A percentile compares a stretch with the other conserved stretches of the same genome.
phyloP scores from a whole-genome alignment of 2,113 vertebrate species.

The Rhinichthys klamathensis region DNA sequence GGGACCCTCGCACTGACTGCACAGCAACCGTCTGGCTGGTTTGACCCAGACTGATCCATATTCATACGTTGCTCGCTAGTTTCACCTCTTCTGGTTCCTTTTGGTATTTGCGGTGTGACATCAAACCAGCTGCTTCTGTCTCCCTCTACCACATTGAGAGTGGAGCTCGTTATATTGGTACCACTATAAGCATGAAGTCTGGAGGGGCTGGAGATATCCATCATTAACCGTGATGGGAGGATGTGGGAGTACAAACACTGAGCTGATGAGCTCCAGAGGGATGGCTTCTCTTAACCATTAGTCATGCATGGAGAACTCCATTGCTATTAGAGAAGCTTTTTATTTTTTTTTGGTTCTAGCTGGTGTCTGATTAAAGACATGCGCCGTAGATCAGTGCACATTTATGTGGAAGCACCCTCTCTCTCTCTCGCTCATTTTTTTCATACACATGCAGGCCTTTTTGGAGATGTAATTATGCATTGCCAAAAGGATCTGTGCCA shows the following conservation, averaged over 20 bases:
- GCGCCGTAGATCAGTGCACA: constrained; percentile 23
- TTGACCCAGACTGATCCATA: constrained; percentile 18
- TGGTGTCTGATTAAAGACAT: constrained; percentile 35
- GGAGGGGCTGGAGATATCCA: constrained; percentile 49
- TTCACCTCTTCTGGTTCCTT: constrained; percentile 5
- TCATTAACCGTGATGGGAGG: constrained; percentile 47
- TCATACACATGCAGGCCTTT: constrained; percentile 2
- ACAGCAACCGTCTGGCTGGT: not conserved
- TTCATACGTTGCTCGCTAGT: constrained; percentile 1
- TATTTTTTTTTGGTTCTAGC: constrained; percentile 9
- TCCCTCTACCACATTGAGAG: constrained; percentile 22
- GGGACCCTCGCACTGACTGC: not conserved
- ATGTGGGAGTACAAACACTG: constrained; percentile 33
- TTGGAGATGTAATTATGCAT: constrained; percentile 18
- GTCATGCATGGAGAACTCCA: constrained; percentile 48
- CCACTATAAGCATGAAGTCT: constrained; percentile 31
- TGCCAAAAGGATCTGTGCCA: constrained; percentile 32
- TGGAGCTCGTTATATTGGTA: constrained; percentile 19
- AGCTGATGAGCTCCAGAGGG: constrained; percentile 40
- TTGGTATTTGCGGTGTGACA: not conserved
- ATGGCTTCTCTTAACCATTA: constrained; percentile 51
- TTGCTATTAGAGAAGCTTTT: constrained; percentile 33
- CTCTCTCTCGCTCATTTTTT: not conserved
- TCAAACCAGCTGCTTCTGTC: constrained; percentile 15
- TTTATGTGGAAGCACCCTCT: not conserved